These are phyloP conservation scores for Sarcophilus harrisii DNA, from an alignment of 2,797 vertebrate genomes.

Conservation along the genomic window DNA sequence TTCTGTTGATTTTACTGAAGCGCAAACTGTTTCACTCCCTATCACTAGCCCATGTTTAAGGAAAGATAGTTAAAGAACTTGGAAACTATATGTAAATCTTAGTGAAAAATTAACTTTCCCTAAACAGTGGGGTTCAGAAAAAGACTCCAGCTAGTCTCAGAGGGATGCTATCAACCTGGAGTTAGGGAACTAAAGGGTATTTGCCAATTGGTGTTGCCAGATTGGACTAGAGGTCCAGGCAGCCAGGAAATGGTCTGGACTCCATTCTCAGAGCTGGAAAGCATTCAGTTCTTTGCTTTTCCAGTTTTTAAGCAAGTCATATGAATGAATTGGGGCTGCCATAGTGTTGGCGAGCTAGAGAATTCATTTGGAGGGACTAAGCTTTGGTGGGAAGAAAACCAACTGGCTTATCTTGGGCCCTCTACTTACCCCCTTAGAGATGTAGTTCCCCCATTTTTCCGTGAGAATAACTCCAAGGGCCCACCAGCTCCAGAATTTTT, in stretches of 20 bases:
- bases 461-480: background rate
- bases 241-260: background rate
- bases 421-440: background rate
- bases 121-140: background rate
- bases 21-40: background rate
- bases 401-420: background rate
- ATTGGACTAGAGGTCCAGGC: background rate
- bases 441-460: background rate
- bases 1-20: background rate
- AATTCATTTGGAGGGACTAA: background rate
- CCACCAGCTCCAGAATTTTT: background rate
- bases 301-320: background rate
- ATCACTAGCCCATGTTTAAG: background rate
- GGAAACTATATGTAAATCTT: background rate
- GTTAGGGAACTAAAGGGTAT: background rate
- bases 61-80: background rate
- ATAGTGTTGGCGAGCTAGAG: background rate
- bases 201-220: background rate
- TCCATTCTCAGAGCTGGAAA: background rate
- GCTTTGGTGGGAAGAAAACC: background rate
- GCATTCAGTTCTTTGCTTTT: background rate
- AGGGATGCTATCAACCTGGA: background rate
- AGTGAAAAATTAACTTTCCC: background rate
- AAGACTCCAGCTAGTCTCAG: background rate
- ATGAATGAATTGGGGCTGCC: background rate